These are phyloP conservation scores for Polymixis lichenea DNA, from an alignment of 2,888 invertebrate genomes.

Conservation along the genomic window DNA sequence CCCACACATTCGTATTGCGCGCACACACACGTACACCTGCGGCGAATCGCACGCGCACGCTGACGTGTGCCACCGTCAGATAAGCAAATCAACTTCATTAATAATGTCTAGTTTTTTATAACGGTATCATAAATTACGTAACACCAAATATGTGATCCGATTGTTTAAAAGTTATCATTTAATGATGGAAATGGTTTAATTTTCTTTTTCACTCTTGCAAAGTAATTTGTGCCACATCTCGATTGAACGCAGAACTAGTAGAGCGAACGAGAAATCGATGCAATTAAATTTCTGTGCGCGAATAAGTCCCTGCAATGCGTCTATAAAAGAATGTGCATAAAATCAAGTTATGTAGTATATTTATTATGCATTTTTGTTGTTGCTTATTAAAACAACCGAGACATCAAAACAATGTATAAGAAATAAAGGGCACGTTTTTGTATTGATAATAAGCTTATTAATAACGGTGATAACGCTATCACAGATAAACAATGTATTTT, in stretches of 20 bases:
- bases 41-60: constrained; percentile 9
- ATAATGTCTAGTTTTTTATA: constrained; percentile 71
- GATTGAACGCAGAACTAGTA: constrained; percentile 12
- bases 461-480: constrained; percentile 19
- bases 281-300: constrained; percentile 1
- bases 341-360: constrained; percentile 21
- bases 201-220: constrained; percentile 10
- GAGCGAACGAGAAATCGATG: background rate
- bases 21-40: constrained; percentile 43
- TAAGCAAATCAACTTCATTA: constrained; percentile 70
- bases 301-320: constrained; percentile 1
- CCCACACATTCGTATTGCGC: constrained; percentile 46
- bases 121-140: constrained; percentile 55
- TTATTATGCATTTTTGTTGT: constrained; percentile 21
- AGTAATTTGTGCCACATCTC: constrained; percentile 25
- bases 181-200: constrained; percentile 37
- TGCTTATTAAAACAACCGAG: constrained; percentile 13
- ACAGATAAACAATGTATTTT: constrained; percentile 29
- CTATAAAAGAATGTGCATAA: constrained; percentile 13
- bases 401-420: constrained; percentile 21
- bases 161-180: constrained; percentile 29
- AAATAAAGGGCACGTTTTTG: background rate
- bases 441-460: constrained; percentile 32
- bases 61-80: constrained; percentile 68
- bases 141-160: constrained; percentile 40